Conservation (phyloP, 2,797 vertebrate genomes). For the Podargus strigoides region DNA sequence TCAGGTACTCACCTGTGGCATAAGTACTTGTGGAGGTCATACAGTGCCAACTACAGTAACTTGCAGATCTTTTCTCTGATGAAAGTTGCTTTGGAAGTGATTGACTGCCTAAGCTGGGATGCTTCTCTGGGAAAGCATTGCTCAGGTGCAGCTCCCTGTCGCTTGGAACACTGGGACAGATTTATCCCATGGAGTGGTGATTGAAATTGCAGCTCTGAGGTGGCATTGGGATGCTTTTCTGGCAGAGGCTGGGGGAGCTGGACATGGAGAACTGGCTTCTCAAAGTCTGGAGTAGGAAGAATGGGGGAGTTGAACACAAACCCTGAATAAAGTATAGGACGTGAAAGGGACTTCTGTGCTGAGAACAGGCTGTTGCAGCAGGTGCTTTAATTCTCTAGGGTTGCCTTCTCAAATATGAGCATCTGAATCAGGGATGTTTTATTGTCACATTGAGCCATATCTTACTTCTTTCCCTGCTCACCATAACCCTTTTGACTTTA, state of each 20-base stretch:
- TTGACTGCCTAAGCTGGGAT: neutral
- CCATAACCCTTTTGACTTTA: neutral
- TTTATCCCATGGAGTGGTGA: neutral
- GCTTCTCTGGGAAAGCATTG: neutral
- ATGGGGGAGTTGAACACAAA: neutral
- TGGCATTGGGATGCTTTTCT: neutral
- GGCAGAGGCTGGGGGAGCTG: neutral
- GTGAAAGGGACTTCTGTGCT: neutral
- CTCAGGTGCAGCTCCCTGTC: neutral
- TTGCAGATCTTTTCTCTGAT: neutral
- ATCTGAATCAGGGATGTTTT: neutral
- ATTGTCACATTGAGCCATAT: neutral
- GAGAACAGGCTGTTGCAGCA: neutral
- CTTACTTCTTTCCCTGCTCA: neutral
- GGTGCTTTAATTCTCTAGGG: neutral
- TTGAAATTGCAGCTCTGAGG: neutral
- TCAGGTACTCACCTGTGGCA: neutral
- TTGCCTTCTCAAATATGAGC: neutral
- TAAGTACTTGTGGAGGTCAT: rapidly evolving
- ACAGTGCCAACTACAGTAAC: neutral
- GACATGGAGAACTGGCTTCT: neutral
- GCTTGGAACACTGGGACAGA: neutral
- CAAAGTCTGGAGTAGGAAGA: neutral
- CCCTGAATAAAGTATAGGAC: neutral
- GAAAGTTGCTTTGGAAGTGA: neutral